These are phyloP conservation scores for Passer montanus DNA, from an alignment of 2,113 vertebrate genomes.

Conservation along the genomic window DNA sequence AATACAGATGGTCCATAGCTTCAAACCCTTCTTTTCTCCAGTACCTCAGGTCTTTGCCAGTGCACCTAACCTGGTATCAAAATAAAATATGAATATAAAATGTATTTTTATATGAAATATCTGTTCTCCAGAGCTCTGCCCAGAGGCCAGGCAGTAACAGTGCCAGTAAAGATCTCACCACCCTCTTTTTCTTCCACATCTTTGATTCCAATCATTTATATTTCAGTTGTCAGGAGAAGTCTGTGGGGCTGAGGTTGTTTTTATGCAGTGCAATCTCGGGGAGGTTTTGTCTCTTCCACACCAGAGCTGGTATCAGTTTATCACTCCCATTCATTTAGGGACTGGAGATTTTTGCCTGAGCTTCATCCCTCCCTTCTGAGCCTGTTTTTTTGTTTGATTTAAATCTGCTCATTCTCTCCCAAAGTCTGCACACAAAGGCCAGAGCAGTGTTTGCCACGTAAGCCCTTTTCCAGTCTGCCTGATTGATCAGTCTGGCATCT, in stretches of 20 bases:
- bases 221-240: not conserved
- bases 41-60: not conserved
- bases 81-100: not conserved
- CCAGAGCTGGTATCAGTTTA: not conserved
- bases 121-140: not conserved
- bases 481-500: constrained; percentile 51
- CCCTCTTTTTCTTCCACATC: not conserved
- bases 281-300: not conserved
- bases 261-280: not conserved
- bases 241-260: not conserved
- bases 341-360: constrained; percentile 10
- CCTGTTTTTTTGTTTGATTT: constrained; percentile 10
- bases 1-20: not conserved
- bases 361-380: not conserved
- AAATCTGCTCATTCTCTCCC: constrained; percentile 45
- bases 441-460: not conserved
- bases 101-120: fast-evolving
- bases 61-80: not conserved
- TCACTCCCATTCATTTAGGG: not conserved
- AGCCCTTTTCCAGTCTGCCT: constrained; percentile 53
- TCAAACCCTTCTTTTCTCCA: not conserved
- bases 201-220: not conserved
- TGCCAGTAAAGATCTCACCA: not conserved
- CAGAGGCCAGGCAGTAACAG: not conserved
- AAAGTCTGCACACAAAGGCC: constrained; percentile 34